A percentile compares a stretch with the other conserved stretches of the same genome.
These are phyloP conservation scores for Nemotelus nigrinus DNA, from an alignment of 2,888 invertebrate genomes.

Conservation along the genomic window DNA sequence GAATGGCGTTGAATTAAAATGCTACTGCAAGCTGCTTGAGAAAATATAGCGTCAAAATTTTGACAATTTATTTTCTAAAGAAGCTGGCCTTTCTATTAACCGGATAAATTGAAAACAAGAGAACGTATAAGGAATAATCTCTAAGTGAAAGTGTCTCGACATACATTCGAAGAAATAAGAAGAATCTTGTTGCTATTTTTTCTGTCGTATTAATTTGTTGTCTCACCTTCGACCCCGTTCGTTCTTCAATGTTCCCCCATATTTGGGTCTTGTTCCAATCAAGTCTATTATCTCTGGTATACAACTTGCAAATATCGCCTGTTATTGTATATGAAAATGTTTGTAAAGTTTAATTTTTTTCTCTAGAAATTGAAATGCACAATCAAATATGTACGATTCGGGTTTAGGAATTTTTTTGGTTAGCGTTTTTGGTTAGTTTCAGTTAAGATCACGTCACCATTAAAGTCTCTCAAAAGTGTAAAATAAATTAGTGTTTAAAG, in stretches of 20 bases:
- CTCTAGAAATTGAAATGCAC: constrained; percentile 22
- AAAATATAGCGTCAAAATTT: constrained; percentile 24
- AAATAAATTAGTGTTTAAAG: no score
- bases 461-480: no score
- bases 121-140: constrained; percentile 3
- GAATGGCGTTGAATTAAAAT: constrained; percentile 16
- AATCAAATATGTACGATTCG: constrained; percentile 54
- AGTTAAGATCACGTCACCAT: no score
- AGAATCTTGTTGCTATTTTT: constrained; percentile 52
- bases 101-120: constrained; percentile 10
- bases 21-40: neutral
- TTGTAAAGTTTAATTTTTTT: constrained; percentile 43
- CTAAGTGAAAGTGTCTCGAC: constrained; percentile 9
- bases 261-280: constrained; percentile 99
- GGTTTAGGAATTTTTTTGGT: neutral
- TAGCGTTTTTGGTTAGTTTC: no score
- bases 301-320: constrained; percentile 99
- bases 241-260: constrained; percentile 99
- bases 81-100: constrained; percentile 3
- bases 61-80: constrained; percentile 29
- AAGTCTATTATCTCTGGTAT: constrained; percentile 99
- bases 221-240: constrained; percentile 99
- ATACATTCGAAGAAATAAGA: neutral
- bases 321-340: constrained; percentile 63
- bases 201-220: constrained; percentile 54